These are phyloP conservation scores for Ceratoteleas bidentatus DNA, from an alignment of 1,140 invertebrate species.

Conservation along the genomic window DNA sequence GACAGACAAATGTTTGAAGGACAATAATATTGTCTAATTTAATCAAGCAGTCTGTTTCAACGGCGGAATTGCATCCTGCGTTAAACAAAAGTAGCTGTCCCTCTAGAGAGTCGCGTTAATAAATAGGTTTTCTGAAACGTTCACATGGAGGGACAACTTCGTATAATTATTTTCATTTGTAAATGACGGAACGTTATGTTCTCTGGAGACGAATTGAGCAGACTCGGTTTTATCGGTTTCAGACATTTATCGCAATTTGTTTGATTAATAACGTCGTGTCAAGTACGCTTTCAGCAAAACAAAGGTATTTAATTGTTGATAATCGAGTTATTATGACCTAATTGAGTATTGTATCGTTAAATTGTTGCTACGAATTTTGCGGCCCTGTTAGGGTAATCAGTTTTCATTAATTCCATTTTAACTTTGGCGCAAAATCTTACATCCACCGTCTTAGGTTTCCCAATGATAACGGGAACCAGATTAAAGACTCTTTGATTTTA, in stretches of 20 bases:
- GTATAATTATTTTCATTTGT: constrained; percentile 63
- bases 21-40: constrained; percentile 57
- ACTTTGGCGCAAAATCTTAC: constrained; percentile 7
- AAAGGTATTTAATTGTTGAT: no score
- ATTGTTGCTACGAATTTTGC: no score
- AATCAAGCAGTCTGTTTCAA: constrained; percentile 46
- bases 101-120: constrained; percentile 53
- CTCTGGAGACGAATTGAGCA: constrained; percentile 46
- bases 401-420: constrained; percentile 6
- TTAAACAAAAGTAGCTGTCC: constrained; percentile 57
- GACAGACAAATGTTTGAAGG: constrained; percentile 28
- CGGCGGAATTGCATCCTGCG: constrained; percentile 45
- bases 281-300: no score
- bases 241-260: constrained; percentile 25
- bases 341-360: background rate
- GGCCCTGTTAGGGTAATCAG: background rate
- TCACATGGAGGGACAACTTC: constrained; percentile 45
- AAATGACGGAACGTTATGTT: constrained; percentile 51
- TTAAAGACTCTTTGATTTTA: constrained; percentile 47
- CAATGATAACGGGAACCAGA: constrained; percentile 4
- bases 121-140: constrained; percentile 56
- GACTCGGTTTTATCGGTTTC: background rate
- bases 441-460: constrained; percentile 3
- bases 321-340: background rate
- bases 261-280: background rate